Conservation (phyloP, 2,113 vertebrate species). For the Hypocryptadius cinnamomeus region DNA sequence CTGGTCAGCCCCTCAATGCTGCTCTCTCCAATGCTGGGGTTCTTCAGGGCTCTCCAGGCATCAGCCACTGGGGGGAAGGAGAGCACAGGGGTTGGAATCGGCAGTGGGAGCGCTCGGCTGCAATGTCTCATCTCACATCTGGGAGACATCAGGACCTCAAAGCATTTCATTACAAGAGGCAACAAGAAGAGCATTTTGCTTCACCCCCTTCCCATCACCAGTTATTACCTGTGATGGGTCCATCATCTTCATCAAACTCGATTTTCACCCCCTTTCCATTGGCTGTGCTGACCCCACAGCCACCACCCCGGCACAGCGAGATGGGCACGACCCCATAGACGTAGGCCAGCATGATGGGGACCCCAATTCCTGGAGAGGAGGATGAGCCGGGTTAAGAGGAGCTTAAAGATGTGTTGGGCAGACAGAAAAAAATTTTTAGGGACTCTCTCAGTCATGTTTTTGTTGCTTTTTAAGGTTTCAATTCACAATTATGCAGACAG, state of each 20-base stretch:
- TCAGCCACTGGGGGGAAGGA: constrained; percentile 81
- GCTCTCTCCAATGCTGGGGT: constrained; percentile 94
- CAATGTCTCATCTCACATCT: rapidly evolving
- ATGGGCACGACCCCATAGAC: constrained; percentile 97
- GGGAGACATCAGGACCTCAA: neutral
- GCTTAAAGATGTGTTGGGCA: neutral
- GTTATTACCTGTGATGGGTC: constrained; percentile 91
- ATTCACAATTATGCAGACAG: neutral
- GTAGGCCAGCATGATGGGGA: constrained; percentile 98
- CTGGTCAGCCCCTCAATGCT: constrained; percentile 93
- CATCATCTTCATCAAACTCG: constrained; percentile 96
- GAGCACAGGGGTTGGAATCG: neutral
- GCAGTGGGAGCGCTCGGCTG: rapidly evolving
- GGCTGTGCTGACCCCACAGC: constrained; percentile 94
- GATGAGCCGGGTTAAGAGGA: neutral
- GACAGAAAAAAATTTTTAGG: neutral
- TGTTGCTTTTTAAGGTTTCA: neutral
- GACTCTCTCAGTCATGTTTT: neutral
- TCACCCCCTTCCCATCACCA: neutral
- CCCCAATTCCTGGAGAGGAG: constrained; percentile 84
- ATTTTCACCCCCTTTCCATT: constrained; percentile 94
- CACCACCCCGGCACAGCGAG: constrained; percentile 93
- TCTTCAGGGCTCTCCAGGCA: constrained; percentile 96
- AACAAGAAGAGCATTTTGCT: neutral
- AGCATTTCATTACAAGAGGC: neutral